A percentile compares a stretch with the other conserved stretches of the same genome.
Conservation (phyloP, 1,140 invertebrate species). For the Drosophila aff. region DNA sequence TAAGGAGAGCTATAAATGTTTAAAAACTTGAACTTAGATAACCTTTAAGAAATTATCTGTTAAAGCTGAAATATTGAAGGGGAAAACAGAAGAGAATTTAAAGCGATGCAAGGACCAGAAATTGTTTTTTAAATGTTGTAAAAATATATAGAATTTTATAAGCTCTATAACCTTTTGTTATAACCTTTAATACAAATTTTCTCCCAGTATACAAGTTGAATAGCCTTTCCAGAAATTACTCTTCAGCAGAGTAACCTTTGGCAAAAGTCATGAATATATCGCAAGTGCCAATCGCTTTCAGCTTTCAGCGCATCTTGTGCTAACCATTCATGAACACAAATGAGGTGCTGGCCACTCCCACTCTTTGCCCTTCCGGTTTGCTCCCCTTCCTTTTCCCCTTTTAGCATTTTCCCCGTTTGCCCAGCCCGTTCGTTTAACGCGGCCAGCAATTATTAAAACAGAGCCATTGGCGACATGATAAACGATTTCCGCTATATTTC, state of each 20-base stretch:
- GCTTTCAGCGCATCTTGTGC: conserved; percentile 34
- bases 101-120: background rate
- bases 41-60: background rate
- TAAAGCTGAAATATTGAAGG: background rate
- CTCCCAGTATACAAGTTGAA: background rate
- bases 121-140: background rate
- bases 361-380: conserved; percentile 3
- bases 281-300: conserved; percentile 19
- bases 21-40: background rate
- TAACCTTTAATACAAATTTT: background rate
- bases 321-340: conserved; percentile 25
- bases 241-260: background rate
- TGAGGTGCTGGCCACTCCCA: conserved; percentile 18
- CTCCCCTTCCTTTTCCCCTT: too few relatives aligned
- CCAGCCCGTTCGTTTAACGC: conserved; percentile 31
- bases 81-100: background rate
- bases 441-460: conserved; percentile 78
- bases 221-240: background rate
- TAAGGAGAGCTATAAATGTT: background rate
- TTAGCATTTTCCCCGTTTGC: background rate
- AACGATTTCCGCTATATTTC: conserved; percentile 83
- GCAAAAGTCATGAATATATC: conserved; percentile 22
- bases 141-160: too few relatives aligned
- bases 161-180: too few relatives aligned
- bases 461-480: conserved; percentile 83